phyloP scores from a whole-genome alignment of 2,888 invertebrate genomes.

The Tryphoninae sp. region DNA sequence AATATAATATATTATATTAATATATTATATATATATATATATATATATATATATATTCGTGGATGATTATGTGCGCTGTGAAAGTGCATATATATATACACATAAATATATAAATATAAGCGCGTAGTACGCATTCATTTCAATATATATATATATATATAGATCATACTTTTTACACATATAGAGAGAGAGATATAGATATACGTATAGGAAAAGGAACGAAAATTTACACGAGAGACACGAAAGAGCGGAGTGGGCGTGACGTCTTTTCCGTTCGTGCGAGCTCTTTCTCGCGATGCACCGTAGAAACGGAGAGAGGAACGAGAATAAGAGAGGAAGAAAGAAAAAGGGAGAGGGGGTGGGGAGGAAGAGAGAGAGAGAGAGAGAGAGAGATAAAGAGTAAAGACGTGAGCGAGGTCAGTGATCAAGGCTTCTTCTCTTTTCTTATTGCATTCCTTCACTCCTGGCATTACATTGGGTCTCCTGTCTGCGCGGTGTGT shows the following conservation, averaged over 20 bases:
- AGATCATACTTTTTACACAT: conserved; percentile 9
- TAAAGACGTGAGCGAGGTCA: conserved; percentile 75
- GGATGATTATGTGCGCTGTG: conserved; percentile 60
- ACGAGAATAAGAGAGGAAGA: conserved; percentile 39
- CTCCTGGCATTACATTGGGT: conserved; percentile 47
- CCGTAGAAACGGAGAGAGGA: conserved; percentile 36
- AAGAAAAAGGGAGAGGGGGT: conserved; percentile 15
- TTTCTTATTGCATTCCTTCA: conserved; percentile 63
- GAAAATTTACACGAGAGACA: conserved; percentile 53
- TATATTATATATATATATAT: not conserved
- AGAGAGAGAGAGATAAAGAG: conserved; percentile 51
- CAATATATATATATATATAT: not conserved
- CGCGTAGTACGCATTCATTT: too few species aligned
- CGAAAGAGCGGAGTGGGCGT: conserved; percentile 57
- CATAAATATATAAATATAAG: too few species aligned
- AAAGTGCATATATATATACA: too few species aligned
- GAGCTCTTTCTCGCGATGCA: conserved; percentile 47
- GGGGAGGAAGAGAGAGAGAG: conserved; percentile 34
- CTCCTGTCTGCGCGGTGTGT: conserved; percentile 38
- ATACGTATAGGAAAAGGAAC: conserved; percentile 54
- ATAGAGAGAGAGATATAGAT: conserved; percentile 21
- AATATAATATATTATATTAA: not conserved
- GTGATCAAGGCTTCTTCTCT: conserved; percentile 71
- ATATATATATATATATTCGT: not conserved
- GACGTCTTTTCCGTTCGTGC: conserved; percentile 62